Evolutionary conservation across 2,113 vertebrate genomes (phyloP), one percentile per base, ranked within the genome.

Genomic region (Cercopithecus mona): DNA sequence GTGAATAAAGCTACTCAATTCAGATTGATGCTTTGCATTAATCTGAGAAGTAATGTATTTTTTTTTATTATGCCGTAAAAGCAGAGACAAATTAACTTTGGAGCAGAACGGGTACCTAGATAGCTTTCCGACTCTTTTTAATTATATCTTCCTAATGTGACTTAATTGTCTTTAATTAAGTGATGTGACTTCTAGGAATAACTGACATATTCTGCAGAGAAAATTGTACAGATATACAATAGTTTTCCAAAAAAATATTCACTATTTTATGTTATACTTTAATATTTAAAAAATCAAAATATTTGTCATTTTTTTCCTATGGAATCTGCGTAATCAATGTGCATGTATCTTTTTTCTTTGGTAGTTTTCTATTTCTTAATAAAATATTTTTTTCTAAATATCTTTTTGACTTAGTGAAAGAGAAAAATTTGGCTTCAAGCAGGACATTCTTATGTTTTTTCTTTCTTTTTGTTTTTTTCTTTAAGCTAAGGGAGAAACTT

Each of bases 141-240:
- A 90, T 84, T 90, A 32, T 88, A 25, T 79, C 50, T 96, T 89
- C n/a, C 48, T 57, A 55, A 22, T 82, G 38, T 48, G 17, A 78
- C 38, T 94, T 94, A 76, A 96, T 76, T 93, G 27, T 68, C 18
- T 76, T 88, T 72, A 94, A 73, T 94, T 32, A 88, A 95, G 88
- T 94, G 23, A 61, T 84, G 25, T 30, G 18, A 86, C 9, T 61
- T 90, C 30, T 73, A 61, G n/a, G 30, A 94, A 72, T 88, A 93
- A 87, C 40, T n/a, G 0, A 84, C 5, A 45, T 57, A 88, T 40
- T 20, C 59, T 70, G 1, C 72, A 38, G 45, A 91, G 72, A 86
- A 93, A 93, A 92, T 38, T 75, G 1, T 48, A 27, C 22, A 59
- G n/a, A 17, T 6, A n/a, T 40, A 17, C 25, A 76, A 48, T 1